Conservation (phyloP, 2,797 vertebrate genomes). For the Percopsis omiscomaycus region DNA sequence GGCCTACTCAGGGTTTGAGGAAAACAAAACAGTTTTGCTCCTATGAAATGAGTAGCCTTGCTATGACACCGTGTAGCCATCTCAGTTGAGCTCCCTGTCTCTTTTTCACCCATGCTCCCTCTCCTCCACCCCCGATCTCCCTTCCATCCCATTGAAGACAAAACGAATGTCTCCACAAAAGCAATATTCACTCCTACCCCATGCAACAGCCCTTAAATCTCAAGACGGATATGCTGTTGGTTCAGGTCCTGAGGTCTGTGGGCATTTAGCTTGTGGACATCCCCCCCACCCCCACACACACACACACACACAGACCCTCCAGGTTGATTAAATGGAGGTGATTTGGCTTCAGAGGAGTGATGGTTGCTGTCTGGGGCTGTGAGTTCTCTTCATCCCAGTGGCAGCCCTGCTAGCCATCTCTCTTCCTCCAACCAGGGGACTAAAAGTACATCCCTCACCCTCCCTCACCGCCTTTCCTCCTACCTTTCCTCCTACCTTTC, state of each 20-base stretch:
- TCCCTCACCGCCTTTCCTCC: slow-evolving; percentile 16
- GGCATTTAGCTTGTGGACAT: slow-evolving; percentile 7
- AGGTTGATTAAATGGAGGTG: slow-evolving; percentile 1
- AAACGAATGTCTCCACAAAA: slow-evolving; percentile 51
- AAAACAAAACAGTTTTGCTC: slow-evolving; percentile 19
- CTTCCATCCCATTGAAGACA: slow-evolving; percentile 39
- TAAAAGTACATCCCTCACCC: slow-evolving; percentile 15
- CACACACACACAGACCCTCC: slow-evolving; percentile 10
- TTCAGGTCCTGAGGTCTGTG: slow-evolving; percentile 29
- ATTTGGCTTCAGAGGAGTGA: slow-evolving; percentile 5
- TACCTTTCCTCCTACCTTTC: slow-evolving; percentile 10
- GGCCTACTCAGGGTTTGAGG: slow-evolving; percentile 14
- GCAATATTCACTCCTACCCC: slow-evolving; percentile 32
- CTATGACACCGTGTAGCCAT: slow-evolving; percentile 28
- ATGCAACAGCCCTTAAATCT: slow-evolving; percentile 53
- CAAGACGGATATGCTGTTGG: slow-evolving; percentile 41
- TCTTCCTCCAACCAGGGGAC: slow-evolving; percentile 52
- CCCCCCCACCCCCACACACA: background rate
- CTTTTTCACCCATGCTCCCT: background rate
- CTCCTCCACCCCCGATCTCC: background rate
- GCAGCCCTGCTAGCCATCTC: slow-evolving; percentile 37
- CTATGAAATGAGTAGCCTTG: slow-evolving; percentile 11
- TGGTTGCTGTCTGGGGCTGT: background rate
- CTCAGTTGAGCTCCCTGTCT: slow-evolving; percentile 24
- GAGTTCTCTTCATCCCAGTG: slow-evolving; percentile 41